Conservation (phyloP, 2,113 vertebrate genomes). For the Onychorhynchus coronatus region DNA sequence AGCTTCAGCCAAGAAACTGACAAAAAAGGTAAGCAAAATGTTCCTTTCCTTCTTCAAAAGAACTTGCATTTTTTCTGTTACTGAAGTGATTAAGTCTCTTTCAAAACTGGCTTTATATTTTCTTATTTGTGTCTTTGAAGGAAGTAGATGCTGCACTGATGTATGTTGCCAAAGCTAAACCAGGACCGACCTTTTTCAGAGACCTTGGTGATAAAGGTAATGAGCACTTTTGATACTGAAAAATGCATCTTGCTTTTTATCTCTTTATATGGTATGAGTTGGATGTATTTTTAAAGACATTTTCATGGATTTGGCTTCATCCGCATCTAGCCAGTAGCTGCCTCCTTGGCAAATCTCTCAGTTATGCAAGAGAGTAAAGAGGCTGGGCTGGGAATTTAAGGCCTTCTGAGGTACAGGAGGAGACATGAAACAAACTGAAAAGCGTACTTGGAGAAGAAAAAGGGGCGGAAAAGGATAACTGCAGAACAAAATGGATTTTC, state of each 20-base stretch:
- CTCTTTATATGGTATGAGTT: background rate
- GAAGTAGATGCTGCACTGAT: slow-evolving; percentile 79
- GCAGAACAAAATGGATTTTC: background rate
- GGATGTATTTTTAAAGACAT: background rate
- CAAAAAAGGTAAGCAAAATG: slow-evolving; percentile 73
- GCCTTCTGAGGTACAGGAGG: background rate
- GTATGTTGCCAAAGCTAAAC: slow-evolving; percentile 71
- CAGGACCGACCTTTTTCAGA: slow-evolving; percentile 86
- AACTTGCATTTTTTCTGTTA: slow-evolving; percentile 42
- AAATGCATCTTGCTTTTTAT: background rate
- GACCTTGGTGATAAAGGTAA: slow-evolving; percentile 91
- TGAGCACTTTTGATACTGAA: background rate
- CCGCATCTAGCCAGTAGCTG: background rate
- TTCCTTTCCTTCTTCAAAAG: slow-evolving; percentile 34
- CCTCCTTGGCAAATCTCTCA: background rate
- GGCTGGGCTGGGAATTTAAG: background rate
- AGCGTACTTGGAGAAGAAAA: background rate
- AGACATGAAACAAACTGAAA: background rate
- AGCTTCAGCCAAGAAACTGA: slow-evolving; percentile 73
- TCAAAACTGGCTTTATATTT: slow-evolving; percentile 33
- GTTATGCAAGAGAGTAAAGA: background rate
- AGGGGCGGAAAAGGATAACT: background rate
- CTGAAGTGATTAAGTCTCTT: slow-evolving; percentile 5
- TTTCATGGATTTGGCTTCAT: background rate
- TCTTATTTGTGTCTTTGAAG: slow-evolving; percentile 75